A percentile compares a stretch with the other conserved stretches of the same genome.
Conservation (phyloP, 2,797 vertebrate species). For the Columba guinea region DNA sequence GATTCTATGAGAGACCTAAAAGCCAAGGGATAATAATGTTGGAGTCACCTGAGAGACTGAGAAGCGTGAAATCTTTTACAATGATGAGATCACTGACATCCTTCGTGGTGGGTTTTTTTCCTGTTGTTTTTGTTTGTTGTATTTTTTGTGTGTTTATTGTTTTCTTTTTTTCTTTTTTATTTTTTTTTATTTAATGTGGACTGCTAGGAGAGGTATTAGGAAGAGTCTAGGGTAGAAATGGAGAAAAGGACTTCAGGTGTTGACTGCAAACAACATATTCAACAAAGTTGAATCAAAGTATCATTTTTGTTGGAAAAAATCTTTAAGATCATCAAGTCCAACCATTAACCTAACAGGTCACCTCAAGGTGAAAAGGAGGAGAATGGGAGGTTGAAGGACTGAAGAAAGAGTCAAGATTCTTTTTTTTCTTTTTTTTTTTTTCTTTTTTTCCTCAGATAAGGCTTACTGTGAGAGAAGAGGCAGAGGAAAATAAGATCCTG, state of each 20-base stretch:
- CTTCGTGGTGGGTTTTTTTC: neutral
- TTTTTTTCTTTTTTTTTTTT: neutral
- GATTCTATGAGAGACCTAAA: neutral
- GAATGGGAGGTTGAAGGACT: accelerated
- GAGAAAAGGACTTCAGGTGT: neutral
- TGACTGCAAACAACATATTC: neutral
- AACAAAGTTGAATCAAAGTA: neutral
- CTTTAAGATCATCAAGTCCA: no score
- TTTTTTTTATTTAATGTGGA: neutral
- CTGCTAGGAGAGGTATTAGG: neutral
- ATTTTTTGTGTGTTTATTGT: no score
- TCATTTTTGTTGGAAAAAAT: no score
- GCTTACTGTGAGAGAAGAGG: neutral
- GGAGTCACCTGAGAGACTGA: neutral
- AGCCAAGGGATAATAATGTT: neutral
- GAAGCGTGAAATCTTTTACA: neutral
- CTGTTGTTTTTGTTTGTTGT: no score
- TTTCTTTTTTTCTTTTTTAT: no score
- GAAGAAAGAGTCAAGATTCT: neutral
- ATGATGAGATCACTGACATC: neutral
- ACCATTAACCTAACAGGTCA: no score
- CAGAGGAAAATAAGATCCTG: neutral
- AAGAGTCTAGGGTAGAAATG: neutral
- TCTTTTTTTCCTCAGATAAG: neutral
- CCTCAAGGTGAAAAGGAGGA: neutral